Conservation (phyloP, 1,140 invertebrate species). For the Saccostrea cuccullata region DNA sequence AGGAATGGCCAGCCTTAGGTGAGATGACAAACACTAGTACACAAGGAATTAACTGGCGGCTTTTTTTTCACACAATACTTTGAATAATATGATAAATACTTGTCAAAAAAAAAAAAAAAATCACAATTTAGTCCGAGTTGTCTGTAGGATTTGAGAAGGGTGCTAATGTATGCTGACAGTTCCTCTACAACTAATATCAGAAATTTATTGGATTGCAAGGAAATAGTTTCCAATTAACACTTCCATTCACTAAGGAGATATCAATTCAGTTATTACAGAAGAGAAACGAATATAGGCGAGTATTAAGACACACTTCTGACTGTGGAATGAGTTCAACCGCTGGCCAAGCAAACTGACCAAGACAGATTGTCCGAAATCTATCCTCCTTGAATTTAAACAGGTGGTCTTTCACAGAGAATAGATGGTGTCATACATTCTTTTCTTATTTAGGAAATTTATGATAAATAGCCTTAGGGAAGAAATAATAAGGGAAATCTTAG, state of each 20-base stretch:
- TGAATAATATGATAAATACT: background rate
- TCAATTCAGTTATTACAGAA: background rate
- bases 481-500: background rate
- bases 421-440: background rate
- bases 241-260: conserved; percentile 13
- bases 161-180: conserved; percentile 26
- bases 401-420: background rate
- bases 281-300: background rate
- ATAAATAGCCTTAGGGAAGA: conserved; percentile 6
- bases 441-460: background rate
- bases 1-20: no score
- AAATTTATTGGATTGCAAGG: conserved; percentile 33
- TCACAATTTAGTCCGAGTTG: background rate
- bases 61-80: background rate
- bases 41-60: no score
- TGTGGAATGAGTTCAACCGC: background rate
- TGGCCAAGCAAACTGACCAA: conserved; percentile 30
- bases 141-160: conserved; percentile 8
- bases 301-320: background rate
- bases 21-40: no score
- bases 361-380: conserved; percentile 26
- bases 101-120: background rate
- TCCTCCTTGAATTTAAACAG: conserved; percentile 1
- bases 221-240: conserved; percentile 36
- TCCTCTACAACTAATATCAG: background rate